Base-by-base conservation (phyloP, 2,113 vertebrate genomes). In the Psettodes erumei region DNA sequence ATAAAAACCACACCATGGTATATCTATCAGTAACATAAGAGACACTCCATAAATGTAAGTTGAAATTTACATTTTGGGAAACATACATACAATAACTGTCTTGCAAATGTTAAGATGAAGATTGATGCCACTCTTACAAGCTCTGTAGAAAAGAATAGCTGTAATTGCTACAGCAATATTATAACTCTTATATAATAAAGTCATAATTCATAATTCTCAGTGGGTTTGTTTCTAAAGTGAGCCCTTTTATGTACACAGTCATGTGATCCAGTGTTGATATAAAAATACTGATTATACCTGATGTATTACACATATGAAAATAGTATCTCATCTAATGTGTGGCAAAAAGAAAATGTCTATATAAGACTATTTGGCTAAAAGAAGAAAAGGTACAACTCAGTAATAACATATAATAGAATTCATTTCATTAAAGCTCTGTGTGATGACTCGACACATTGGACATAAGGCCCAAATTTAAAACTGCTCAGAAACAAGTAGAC, bases 341-440 rank as follows among this genome's bases (percentile, higher is more conserved):
- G 10, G 43, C 19, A 54, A 55, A 15, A 45, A 62, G 37, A 16
- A 45, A 69, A 45, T 55, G 2, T 28, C 6, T 56, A 21, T 21
- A 11, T 8, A 28, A 19, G 51, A 28, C n/a, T n/a, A 42, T 50
- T 42, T 16, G 6, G 23, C 35, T 47, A 18, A 55, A 51, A 32
- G 1, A 50, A 47, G 2, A 40, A 3, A 30, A 63, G 15, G 19
- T 12, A 18, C 25, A 71, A 35, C 8, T 32, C 25, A 37, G 18
- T 21, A 45, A 12, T 45, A 45, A 42, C 35, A 33, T 16, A 67
- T 38, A 28, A 16, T 1, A 9, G 8, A 37, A 47, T 30, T 37
- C 30, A 63, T 27, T 6, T 37, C 5, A 53, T 45, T 47, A 48
- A 54, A 70, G 18, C 32, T 48, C 40, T 35, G 33, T 74, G 63